A percentile compares a stretch with the other conserved stretches of the same genome.
Evolutionary conservation across 2,113 vertebrate species (phyloP).

Genomic region (Percopsis transmontana): DNA sequence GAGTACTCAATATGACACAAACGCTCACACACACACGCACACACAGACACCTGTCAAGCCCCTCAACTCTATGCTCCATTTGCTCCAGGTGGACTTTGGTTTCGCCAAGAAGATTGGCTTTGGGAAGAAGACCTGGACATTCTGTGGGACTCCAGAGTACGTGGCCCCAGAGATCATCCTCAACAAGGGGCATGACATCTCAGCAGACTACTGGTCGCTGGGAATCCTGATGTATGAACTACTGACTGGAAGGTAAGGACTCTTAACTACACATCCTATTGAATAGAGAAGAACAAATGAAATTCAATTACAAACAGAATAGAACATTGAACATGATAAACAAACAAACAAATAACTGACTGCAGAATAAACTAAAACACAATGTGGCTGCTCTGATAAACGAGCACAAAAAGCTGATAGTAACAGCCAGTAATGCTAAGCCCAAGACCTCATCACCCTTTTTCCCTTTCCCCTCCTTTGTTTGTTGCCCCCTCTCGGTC

Average conservation of each 20-base stretch:
- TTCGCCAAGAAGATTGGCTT: constrained; percentile 98
- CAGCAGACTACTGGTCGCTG: constrained; percentile 97
- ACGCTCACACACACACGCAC: no score
- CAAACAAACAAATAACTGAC: no score
- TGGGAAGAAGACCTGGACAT: constrained; percentile 99
- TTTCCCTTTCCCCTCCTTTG: no score
- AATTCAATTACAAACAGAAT: not conserved
- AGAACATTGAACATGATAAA: no score
- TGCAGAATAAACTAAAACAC: not conserved
- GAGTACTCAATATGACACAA: no score
- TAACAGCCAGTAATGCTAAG: no score
- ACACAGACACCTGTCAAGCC: no score
- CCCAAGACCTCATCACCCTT: no score
- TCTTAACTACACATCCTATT: not conserved
- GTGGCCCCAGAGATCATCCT: constrained; percentile 98
- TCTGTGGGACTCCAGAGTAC: constrained; percentile 97
- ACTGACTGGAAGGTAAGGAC: constrained; percentile 93
- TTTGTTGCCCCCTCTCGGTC: no score
- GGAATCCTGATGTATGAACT: constrained; percentile 98
- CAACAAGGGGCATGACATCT: constrained; percentile 97
- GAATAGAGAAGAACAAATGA: not conserved
- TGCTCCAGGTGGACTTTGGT: constrained; percentile 94
- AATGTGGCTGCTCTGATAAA: not conserved
- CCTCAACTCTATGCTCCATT: not conserved
- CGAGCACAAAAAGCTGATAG: no score